Evolutionary conservation across 2,113 vertebrate species (phyloP).

Genomic region (Drymodes brunneopygia): DNA sequence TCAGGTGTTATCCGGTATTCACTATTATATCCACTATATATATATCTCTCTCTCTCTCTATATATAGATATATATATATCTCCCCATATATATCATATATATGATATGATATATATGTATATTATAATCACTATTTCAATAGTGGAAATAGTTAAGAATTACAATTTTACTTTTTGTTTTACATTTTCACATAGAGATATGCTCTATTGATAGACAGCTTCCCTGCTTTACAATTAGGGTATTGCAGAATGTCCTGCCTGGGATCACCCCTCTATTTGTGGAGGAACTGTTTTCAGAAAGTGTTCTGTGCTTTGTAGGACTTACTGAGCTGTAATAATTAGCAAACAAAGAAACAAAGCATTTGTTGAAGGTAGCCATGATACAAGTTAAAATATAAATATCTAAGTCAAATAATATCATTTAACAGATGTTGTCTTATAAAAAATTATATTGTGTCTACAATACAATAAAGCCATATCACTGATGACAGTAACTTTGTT

Average conservation of each 20-base stretch:
- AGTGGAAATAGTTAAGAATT: background rate
- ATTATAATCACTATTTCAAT: background rate
- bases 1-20: background rate
- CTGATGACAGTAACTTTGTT: background rate
- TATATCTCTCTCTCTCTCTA: too few relatives aligned
- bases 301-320: background rate
- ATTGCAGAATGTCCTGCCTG: background rate
- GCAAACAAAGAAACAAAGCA: background rate
- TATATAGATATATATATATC: background rate
- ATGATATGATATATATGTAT: background rate
- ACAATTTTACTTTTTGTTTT: background rate
- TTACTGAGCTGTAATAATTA: background rate
- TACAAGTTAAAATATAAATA: background rate
- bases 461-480: background rate
- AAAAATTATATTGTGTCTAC: background rate
- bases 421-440: background rate
- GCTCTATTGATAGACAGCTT: background rate
- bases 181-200: background rate
- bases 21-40: background rate
- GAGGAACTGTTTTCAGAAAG: background rate
- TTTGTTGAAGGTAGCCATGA: background rate
- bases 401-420: background rate
- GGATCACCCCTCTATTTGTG: background rate
- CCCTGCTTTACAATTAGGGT: background rate
- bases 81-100: too few relatives aligned